Conservation (phyloP, 2,797 vertebrate genomes). For the Gallirallus australis region DNA sequence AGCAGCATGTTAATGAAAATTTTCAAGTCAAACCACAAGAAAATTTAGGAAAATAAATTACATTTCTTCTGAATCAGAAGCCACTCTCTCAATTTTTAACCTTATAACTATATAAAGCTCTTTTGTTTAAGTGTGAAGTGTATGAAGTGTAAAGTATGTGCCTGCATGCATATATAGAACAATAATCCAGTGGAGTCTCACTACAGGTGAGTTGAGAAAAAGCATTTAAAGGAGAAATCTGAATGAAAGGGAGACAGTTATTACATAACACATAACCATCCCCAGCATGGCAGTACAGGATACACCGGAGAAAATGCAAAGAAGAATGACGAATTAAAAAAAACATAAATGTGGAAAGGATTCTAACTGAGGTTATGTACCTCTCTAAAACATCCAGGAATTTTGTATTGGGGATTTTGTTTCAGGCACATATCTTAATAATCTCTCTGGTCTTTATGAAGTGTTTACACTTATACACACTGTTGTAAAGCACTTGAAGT, state of each 20-base stretch:
- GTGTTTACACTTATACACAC: background rate
- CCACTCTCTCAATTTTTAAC: background rate
- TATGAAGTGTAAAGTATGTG: background rate
- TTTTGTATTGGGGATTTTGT: background rate
- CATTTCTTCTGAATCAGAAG: background rate
- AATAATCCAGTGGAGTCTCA: background rate
- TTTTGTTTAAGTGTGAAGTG: background rate
- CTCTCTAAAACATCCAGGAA: background rate
- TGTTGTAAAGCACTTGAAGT: background rate
- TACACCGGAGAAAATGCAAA: background rate
- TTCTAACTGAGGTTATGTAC: background rate
- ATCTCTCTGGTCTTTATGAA: background rate
- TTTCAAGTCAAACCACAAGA: background rate
- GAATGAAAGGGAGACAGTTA: background rate
- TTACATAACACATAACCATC: background rate
- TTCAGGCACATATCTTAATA: background rate
- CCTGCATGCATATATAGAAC: background rate
- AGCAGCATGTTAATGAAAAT: background rate
- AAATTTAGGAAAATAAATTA: background rate
- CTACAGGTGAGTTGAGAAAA: background rate
- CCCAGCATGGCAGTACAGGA: background rate
- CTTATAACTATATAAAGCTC: background rate
- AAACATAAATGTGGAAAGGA: background rate
- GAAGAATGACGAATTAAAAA: background rate
- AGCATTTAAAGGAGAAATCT: background rate